phyloP scores from a whole-genome alignment of 2,113 vertebrate species.

The Chaenocephalus aceratus region DNA sequence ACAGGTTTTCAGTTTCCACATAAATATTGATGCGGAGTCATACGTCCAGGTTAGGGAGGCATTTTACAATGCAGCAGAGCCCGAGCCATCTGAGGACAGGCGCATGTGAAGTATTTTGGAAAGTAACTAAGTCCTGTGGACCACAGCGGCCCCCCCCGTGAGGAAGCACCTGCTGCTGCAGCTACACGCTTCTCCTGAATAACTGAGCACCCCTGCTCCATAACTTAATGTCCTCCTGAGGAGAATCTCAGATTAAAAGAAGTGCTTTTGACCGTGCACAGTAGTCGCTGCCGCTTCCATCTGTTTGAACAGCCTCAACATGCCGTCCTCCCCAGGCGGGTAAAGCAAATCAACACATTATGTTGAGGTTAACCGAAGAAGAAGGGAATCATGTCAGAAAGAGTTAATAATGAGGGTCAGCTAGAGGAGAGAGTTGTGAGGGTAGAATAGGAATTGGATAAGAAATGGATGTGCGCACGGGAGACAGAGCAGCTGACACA shows the following conservation, averaged over 20 bases:
- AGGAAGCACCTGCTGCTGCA: constrained; percentile 43
- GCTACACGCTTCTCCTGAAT: constrained; percentile 46
- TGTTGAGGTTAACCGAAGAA: constrained; percentile 8
- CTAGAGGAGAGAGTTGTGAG: constrained; percentile 9
- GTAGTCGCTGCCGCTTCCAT: neutral
- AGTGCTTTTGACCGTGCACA: constrained; percentile 27
- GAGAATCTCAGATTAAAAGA: constrained; percentile 41
- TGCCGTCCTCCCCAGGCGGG: neutral
- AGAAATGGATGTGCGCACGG: constrained; percentile 2
- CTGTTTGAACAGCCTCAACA: constrained; percentile 22
- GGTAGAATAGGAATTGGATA: neutral
- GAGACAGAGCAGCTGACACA: neutral
- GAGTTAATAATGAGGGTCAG: neutral
- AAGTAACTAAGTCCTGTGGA: constrained; percentile 31
- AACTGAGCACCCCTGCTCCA: constrained; percentile 37
- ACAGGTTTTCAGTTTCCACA: constrained; percentile 39
- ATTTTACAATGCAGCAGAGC: constrained; percentile 26
- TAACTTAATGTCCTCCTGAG: constrained; percentile 41
- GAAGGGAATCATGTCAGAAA: neutral
- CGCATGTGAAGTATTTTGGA: constrained; percentile 15
- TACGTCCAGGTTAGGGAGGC: constrained; percentile 1
- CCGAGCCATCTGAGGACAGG: constrained; percentile 34
- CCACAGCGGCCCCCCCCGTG: constrained; percentile 33
- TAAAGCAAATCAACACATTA: constrained; percentile 29
- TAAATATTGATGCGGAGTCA: constrained; percentile 53